Evolutionary conservation across 2,113 vertebrate genomes (phyloP).

Genomic region (Chaenogobius annularis): DNA sequence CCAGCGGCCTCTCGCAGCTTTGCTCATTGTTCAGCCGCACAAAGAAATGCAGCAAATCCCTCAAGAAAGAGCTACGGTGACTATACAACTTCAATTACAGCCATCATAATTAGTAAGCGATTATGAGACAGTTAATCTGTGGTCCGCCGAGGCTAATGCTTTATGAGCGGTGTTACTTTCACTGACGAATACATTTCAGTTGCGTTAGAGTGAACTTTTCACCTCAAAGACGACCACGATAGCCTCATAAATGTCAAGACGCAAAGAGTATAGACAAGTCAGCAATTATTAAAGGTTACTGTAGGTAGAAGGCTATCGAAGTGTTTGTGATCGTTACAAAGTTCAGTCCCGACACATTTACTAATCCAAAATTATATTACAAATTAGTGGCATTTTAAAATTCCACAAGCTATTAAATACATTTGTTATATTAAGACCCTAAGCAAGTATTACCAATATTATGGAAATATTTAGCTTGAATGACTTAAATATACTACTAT

Average conservation of each 20-base stretch:
- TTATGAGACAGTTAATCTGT: slow-evolving; percentile 30
- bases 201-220: slow-evolving; percentile 20
- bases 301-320: neutral
- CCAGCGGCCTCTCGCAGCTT: slow-evolving; percentile 5
- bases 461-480: neutral
- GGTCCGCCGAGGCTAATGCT: slow-evolving; percentile 25
- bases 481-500: neutral
- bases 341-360: neutral
- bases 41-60: slow-evolving; percentile 3
- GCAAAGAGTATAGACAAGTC: slow-evolving; percentile 4
- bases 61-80: slow-evolving; percentile 3
- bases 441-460: neutral
- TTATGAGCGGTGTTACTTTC: slow-evolving; percentile 12
- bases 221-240: slow-evolving; percentile 14
- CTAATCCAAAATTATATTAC: neutral
- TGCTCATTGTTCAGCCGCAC: neutral
- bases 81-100: slow-evolving; percentile 25
- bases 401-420: neutral
- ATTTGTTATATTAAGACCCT: neutral
- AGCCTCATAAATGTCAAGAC: slow-evolving; percentile 17
- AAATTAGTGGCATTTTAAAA: neutral
- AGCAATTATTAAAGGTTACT: slow-evolving; percentile 11
- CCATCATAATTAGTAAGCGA: slow-evolving; percentile 34
- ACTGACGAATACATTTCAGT: slow-evolving; percentile 11
- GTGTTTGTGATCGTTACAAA: neutral